Conservation (phyloP, 2,888 invertebrate genomes). For the Muschampia plurimacula region DNA sequence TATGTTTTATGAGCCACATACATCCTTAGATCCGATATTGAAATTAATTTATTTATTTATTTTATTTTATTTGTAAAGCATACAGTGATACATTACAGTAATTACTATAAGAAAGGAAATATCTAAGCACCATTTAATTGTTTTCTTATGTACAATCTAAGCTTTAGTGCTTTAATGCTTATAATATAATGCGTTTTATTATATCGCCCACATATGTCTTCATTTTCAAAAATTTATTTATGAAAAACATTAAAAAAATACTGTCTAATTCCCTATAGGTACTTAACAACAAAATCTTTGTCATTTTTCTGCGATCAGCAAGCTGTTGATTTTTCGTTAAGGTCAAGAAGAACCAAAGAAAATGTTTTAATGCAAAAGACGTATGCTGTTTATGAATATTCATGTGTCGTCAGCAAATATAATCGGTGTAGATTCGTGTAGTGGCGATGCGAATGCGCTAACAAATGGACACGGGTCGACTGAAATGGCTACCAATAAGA, state of each 20-base stretch:
- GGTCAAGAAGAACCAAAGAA: not conserved
- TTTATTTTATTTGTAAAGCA: too few relatives aligned
- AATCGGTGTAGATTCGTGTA: slow-evolving; percentile 55
- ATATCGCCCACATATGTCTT: not conserved
- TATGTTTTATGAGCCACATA: not conserved
- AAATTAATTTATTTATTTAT: not conserved
- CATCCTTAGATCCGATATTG: not conserved
- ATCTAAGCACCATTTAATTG: too few relatives aligned
- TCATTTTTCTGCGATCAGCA: not conserved
- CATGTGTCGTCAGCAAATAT: slow-evolving; percentile 64
- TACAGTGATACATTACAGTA: too few relatives aligned
- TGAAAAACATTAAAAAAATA: not conserved
- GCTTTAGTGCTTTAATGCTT: not conserved
- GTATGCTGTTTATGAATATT: slow-evolving; percentile 65
- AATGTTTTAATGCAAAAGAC: slow-evolving; percentile 52
- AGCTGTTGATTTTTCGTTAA: slow-evolving; percentile 4
- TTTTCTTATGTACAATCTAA: too few relatives aligned
- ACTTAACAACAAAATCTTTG: not conserved
- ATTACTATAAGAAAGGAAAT: too few relatives aligned
- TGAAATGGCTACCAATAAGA: slow-evolving; percentile 53
- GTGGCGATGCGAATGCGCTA: slow-evolving; percentile 46
- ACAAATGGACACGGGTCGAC: slow-evolving; percentile 53
- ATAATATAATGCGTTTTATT: not conserved
- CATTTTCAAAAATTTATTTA: not conserved
- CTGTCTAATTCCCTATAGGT: not conserved